Conservation (phyloP, 2,113 vertebrate genomes). For the Daphoenositta chrysoptera region DNA sequence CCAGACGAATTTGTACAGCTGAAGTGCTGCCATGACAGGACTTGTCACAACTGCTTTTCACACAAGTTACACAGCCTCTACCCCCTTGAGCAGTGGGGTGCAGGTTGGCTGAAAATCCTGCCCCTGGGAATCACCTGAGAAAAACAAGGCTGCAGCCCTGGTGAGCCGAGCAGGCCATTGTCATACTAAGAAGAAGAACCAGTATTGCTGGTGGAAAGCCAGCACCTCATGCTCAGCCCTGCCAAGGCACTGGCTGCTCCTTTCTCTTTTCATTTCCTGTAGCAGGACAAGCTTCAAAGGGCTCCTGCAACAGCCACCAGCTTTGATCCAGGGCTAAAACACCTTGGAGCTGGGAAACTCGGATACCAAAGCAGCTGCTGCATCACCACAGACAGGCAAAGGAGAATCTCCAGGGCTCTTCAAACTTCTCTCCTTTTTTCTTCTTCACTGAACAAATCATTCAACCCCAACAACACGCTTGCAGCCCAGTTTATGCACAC, state of each 20-base stretch:
- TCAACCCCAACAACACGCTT: background rate
- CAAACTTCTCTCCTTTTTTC: background rate
- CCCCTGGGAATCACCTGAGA: background rate
- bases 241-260: background rate
- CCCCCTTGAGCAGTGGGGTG: background rate
- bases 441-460: background rate
- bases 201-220: background rate
- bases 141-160: background rate
- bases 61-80: fast-evolving
- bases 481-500: background rate
- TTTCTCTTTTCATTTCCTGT: background rate
- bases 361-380: background rate
- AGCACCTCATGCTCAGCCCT: background rate
- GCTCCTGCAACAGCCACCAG: fast-evolving
- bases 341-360: background rate
- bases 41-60: background rate
- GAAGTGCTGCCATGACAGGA: background rate
- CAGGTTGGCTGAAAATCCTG: background rate
- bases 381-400: background rate
- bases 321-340: background rate
- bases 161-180: background rate
- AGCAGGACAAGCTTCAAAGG: background rate
- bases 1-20: background rate
- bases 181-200: background rate
- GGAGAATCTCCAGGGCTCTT: background rate